A percentile compares a stretch with the other conserved stretches of the same genome.
Evolutionary conservation across 2,888 invertebrate species (phyloP).

Genomic region (Mesorhabditis spiculigera): DNA sequence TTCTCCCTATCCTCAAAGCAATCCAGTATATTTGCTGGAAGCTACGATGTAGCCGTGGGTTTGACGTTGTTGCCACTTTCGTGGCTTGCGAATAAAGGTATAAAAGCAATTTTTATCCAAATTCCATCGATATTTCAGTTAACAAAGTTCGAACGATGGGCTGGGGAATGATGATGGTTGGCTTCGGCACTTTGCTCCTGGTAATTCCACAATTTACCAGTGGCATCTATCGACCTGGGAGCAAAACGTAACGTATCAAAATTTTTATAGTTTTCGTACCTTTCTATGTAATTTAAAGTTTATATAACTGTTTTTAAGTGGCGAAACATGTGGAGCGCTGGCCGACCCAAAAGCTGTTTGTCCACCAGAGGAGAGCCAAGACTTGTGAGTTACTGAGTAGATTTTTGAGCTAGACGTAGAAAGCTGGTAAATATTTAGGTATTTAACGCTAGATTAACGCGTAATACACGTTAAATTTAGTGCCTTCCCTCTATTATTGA

Average conservation of each 20-base stretch:
- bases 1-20: slow-evolving; percentile 35
- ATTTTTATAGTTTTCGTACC: background rate
- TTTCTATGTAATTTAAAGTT: no score
- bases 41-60: slow-evolving; percentile 38
- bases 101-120: no score
- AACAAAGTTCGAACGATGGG: slow-evolving; percentile 37
- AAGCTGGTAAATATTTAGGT: no score
- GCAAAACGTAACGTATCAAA: no score
- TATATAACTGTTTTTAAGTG: no score
- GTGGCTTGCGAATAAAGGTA: slow-evolving; percentile 29
- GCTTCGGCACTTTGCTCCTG: slow-evolving; percentile 29
- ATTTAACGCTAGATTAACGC: no score
- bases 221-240: slow-evolving; percentile 26
- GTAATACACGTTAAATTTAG: no score
- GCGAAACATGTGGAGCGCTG: no score
- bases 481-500: slow-evolving; percentile 24
- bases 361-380: no score
- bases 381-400: no score
- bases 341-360: no score
- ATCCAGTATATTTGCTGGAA: slow-evolving; percentile 37
- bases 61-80: slow-evolving; percentile 35
- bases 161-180: slow-evolving; percentile 37
- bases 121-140: slow-evolving; percentile 26
- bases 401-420: no score
- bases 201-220: slow-evolving; percentile 34